Base-by-base conservation (phyloP, 2,113 vertebrate genomes). In the Lucifuga dentata region DNA sequence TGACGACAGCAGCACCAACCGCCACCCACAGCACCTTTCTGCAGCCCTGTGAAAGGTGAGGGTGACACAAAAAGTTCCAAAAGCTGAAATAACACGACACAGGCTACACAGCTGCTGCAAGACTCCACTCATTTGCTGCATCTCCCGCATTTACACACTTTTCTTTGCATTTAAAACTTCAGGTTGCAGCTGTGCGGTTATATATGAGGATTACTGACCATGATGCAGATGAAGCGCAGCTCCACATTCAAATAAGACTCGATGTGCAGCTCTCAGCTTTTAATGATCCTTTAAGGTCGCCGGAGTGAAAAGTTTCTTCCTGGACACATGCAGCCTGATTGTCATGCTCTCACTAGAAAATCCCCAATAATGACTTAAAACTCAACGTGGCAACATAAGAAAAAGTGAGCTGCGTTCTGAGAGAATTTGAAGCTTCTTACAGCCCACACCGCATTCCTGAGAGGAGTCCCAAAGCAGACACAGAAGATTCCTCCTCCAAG, bases 201-300 rank as follows among this genome's bases (percentile, higher is more conserved):
- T 40, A 26, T 59, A 15, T 21, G 16, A 58, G 80, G 19, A n/a
- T 68, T 84, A 93, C 93, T 90, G 58, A 93, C 93, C 93, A 93
- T 93, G 63, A 41, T 73, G 59, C 50, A 12, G 79, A 38, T 41
- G 77, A 56, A 46, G 66, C 51, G 32, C 11, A n/a, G n/a, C n/a
- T n/a, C n/a, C n/a, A n/a, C n/a, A n/a, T n/a, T n/a, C n/a, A n/a
- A n/a, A n/a, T n/a, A 29, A 5, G 26, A 29, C 49, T 52, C 8
- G 64, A 64, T 6, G 20, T 33, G 17, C 33, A 38, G 24, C 50
- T 69, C 70, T 68, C 68, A 44, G 40, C 50, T 43, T 57, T 36
- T 26, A 26, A 46, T 39, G 68, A 59, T 76, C 86, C 80, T 76
- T n/a, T 13, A 2, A 35, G 26, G 60, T 80, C 73, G 66, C 38